Evolutionary conservation across 2,797 vertebrate genomes (phyloP), one percentile per base, ranked within the genome.

Genomic region (Semotilus atromaculatus): DNA sequence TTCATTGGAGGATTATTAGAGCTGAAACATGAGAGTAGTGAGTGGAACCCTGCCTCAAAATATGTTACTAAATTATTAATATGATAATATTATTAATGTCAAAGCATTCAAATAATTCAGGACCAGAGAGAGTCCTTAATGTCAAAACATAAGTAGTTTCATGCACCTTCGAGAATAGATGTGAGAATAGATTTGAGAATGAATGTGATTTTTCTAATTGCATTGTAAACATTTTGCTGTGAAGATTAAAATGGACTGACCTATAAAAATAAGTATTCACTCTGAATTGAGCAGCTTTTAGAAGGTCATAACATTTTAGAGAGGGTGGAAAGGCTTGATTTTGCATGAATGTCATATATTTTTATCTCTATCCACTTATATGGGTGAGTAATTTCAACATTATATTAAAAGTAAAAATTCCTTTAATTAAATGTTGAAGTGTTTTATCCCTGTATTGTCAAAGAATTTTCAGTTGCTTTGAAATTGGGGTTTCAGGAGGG

Each of bases 1-100:
- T 72, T 64, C 79, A 45, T 45, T 48, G 40, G 55, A 78, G 78
- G 78, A 87, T 84, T 81, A 87, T 84, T 81, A 77, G 10, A 77
- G 48, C 26, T 55, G 11, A 43, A 31, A 60, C 71, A 62, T 60
- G 40, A 48, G 31, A 48, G 7, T 16, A 58, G 40, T 13, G 29
- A 40, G 68, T 38, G 72, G 78, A 82, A 62, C 70, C 10, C n/a
- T 55, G 13, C 36, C 19, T 19, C n/a, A 64, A 51, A 6, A 36
- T 58, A 70, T 48, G 10, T 38, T 48, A 36, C 66, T 34, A 64
- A 62, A 60, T 34, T 48, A 71, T 75, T 51, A 14, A 68, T 64
- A 64, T 84, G 43, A 43, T 71, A 72, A 72, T 43, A 23, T 75
- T 72, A 51, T 64, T 76, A 58, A 48, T 80, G 45, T 80, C 23